phyloP scores from a whole-genome alignment of 2,113 vertebrate genomes.

The Sclerurus mexicanus region DNA sequence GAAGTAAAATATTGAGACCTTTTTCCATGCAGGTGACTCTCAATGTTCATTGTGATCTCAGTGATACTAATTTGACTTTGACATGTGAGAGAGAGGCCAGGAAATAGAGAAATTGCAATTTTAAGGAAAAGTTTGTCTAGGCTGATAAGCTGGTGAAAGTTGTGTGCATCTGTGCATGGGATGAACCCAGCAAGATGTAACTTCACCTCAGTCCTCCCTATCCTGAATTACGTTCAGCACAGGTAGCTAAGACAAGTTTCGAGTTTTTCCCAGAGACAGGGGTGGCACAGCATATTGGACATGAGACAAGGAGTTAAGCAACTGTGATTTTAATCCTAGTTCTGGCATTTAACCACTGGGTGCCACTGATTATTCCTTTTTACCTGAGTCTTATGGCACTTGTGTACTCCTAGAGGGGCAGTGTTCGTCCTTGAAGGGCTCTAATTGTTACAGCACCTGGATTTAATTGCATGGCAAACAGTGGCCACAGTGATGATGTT shows the following conservation, averaged over 20 bases:
- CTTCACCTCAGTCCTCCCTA: background rate
- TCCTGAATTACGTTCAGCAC: background rate
- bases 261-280: background rate
- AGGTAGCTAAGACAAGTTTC: background rate
- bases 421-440: background rate
- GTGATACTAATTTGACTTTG: background rate
- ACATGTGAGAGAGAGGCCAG: background rate
- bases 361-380: background rate
- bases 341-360: background rate
- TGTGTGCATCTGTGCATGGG: background rate
- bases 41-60: background rate
- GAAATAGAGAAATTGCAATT: background rate
- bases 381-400: background rate
- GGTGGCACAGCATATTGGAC: background rate
- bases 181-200: background rate
- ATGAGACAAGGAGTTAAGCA: rapidly evolving
- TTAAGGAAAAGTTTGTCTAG: background rate
- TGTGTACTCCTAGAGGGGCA: background rate
- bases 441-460: background rate
- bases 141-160: background rate
- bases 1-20: background rate
- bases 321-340: background rate
- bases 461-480: background rate
- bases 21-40: background rate
- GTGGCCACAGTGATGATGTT: background rate